Conservation (phyloP, 2,888 invertebrate species). For the Calameuta idolon region DNA sequence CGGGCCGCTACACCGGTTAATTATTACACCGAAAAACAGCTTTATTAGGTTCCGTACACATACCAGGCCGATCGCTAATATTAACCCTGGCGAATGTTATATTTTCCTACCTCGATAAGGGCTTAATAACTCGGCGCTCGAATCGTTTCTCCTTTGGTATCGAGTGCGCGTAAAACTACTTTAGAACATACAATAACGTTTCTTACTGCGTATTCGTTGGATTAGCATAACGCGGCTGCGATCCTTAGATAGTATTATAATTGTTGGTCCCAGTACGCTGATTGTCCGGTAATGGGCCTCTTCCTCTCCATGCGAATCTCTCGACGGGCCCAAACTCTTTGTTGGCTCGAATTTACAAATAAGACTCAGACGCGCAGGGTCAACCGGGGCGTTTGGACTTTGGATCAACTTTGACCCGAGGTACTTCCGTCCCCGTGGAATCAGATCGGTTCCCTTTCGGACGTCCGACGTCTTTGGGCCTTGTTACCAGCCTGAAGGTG, state of each 20-base stretch:
- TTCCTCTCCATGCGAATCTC: slow-evolving; percentile 30
- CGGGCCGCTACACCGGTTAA: slow-evolving; percentile 2
- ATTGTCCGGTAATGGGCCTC: slow-evolving; percentile 55
- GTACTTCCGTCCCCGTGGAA: background rate
- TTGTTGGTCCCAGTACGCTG: slow-evolving; percentile 56
- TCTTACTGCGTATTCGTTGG: slow-evolving; percentile 11
- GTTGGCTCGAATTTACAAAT: background rate
- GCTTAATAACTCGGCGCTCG: background rate
- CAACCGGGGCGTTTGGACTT: background rate
- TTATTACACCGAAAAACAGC: slow-evolving; percentile 26
- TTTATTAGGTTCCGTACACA: slow-evolving; percentile 22
- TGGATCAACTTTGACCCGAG: background rate
- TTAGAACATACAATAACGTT: background rate
- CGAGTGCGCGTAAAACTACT: background rate
- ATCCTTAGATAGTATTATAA: slow-evolving; percentile 58
- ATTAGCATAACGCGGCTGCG: slow-evolving; percentile 54
- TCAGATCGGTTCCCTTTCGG: background rate
- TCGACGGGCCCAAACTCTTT: background rate
- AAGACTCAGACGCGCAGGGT: background rate
- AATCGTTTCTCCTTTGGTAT: background rate
- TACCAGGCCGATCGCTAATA: background rate
- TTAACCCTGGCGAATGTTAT: background rate
- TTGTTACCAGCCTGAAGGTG: background rate
- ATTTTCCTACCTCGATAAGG: background rate
- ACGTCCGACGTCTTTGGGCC: background rate